These are phyloP conservation scores for Phenganax marumi DNA, from an alignment of 92 coral and sea anemone species.

Conservation along the genomic window DNA sequence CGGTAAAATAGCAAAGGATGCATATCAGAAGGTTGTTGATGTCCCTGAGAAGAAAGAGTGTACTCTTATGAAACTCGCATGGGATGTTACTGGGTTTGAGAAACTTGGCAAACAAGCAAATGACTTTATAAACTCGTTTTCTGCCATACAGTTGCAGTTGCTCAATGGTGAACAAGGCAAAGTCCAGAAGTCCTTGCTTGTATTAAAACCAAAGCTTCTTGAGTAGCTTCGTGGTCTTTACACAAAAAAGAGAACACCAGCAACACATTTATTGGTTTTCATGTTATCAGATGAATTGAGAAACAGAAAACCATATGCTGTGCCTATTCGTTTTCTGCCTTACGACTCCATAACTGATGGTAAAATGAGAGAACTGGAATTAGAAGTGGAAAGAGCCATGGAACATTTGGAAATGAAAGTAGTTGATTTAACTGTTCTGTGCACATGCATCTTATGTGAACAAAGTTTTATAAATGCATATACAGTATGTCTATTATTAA, in stretches of 20 bases:
- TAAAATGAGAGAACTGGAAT: constrained; percentile 4
- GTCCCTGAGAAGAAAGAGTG: constrained; percentile 38
- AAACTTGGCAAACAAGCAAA: constrained; percentile 44
- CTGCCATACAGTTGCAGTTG: too few species aligned
- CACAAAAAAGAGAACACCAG: not conserved
- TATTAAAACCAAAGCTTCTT: not conserved
- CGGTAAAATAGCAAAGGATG: constrained; percentile 8
- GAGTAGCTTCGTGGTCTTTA: not conserved
- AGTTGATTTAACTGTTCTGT: too few species aligned
- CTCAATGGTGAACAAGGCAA: too few species aligned
- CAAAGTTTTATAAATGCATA: too few species aligned
- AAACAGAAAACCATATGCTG: not conserved
- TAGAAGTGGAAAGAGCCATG: not conserved
- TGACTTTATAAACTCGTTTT: not conserved
- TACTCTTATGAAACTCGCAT: constrained; percentile 57
- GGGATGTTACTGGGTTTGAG: constrained; percentile 67
- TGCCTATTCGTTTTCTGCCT: constrained; percentile 10
- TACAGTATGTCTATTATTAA: too few species aligned
- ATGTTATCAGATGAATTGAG: constrained; percentile 14
- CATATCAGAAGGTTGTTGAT: constrained; percentile 36
- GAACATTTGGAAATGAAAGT: too few species aligned
- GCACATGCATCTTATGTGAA: too few species aligned
- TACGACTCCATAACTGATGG: constrained; percentile 6
- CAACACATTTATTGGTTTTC: constrained; percentile 16
- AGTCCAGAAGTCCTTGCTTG: too few species aligned